A percentile compares a stretch with the other conserved stretches of the same genome.
phyloP scores from a whole-genome alignment of 1,140 invertebrate species.

The Chionoecetes opilio region DNA sequence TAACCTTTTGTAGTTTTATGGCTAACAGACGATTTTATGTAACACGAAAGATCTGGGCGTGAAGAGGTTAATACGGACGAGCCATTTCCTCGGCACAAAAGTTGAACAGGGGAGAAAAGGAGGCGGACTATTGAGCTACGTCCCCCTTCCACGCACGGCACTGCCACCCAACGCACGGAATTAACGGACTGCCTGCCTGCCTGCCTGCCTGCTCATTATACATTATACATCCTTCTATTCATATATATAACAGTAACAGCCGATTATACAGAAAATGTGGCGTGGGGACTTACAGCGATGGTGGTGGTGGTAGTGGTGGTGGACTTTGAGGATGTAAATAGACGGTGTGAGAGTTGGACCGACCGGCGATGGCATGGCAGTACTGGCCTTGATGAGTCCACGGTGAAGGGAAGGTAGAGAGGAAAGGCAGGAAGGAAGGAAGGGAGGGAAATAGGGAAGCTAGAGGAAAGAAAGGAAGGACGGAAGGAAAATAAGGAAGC shows the following conservation, averaged over 20 bases:
- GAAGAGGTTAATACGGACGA: too few species aligned
- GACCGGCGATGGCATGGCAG: background rate
- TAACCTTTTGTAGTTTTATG: too few species aligned
- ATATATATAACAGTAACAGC: conserved; percentile 23
- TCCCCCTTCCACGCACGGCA: background rate
- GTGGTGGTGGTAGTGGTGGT: background rate
- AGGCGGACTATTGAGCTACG: background rate
- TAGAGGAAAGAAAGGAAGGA: too few species aligned
- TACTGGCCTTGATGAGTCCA: too few species aligned
- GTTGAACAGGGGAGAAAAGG: background rate
- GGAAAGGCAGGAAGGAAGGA: too few species aligned
- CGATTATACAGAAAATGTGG: background rate
- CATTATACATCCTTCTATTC: background rate
- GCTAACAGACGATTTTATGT: too few species aligned
- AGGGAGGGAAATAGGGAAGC: too few species aligned
- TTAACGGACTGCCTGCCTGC: background rate
- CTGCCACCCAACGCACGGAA: background rate
- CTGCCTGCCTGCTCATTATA: background rate
- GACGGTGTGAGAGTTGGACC: background rate
- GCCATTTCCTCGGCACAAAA: too few species aligned
- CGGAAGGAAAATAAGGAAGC: too few species aligned
- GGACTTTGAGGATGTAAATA: background rate
- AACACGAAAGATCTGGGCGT: too few species aligned
- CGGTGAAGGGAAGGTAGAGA: too few species aligned
- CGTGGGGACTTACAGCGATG: background rate